Percentiles rank a stretch among this genome's conserved stretches.
Conservation (phyloP, 2,888 invertebrate species). For the Tetheella fluctuosa region DNA sequence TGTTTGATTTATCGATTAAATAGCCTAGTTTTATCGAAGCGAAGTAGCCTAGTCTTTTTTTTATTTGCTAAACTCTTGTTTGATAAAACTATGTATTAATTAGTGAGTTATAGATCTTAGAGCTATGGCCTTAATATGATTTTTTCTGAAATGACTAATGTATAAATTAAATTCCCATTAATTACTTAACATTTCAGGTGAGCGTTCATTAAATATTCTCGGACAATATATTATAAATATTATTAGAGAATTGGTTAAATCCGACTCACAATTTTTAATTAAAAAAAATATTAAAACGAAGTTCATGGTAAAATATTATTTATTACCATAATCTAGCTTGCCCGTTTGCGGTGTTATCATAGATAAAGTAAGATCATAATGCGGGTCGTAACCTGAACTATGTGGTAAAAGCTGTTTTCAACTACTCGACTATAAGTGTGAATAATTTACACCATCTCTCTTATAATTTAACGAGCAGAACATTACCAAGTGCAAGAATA, state of each 20-base stretch:
- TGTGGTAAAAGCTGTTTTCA: slow-evolving; percentile 27
- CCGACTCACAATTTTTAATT: not conserved
- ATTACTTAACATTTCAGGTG: no score
- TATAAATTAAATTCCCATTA: not conserved
- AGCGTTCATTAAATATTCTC: no score
- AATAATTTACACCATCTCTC: slow-evolving; percentile 27
- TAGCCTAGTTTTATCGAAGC: not conserved
- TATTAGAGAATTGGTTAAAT: no score
- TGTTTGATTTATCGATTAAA: not conserved
- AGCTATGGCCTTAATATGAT: not conserved
- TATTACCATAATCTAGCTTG: not conserved
- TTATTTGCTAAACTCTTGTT: not conserved
- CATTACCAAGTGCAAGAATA: not conserved
- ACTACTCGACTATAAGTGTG: slow-evolving; percentile 16
- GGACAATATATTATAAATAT: no score
- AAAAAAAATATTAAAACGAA: not conserved
- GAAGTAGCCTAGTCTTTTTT: no score
- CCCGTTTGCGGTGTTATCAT: not conserved
- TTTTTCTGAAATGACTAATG: not conserved
- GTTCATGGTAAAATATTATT: not conserved
- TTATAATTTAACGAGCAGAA: slow-evolving; percentile 6
- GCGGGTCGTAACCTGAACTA: slow-evolving; percentile 30
- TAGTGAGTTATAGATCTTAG: not conserved
- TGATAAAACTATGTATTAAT: not conserved
- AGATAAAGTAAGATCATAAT: slow-evolving; percentile 1